Conservation (phyloP, 2,888 invertebrate species). For the Drosophila percnosoma region DNA sequence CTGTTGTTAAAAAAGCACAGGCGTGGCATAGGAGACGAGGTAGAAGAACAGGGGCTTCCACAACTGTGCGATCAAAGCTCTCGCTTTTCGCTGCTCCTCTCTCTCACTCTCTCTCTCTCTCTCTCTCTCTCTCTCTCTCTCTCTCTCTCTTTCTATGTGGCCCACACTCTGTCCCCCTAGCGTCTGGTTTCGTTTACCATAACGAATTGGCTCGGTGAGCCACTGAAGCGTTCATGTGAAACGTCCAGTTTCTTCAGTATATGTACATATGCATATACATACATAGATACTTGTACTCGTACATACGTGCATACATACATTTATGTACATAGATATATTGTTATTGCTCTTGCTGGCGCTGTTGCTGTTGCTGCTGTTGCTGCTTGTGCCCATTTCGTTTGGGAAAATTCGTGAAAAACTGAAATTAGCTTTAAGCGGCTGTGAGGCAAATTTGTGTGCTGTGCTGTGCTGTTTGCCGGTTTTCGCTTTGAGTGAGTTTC, state of each 20-base stretch:
- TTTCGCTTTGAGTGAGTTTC: constrained; percentile 50
- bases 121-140: not conserved
- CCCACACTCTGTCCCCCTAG: not conserved
- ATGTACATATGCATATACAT: constrained; percentile 21
- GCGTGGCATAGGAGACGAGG: not conserved
- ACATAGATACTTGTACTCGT: constrained; percentile 5
- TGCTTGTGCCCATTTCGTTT: constrained; percentile 70
- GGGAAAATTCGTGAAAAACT: constrained; percentile 73
- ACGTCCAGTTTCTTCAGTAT: constrained; percentile 80
- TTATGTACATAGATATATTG: constrained; percentile 17
- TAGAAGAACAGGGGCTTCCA: not conserved
- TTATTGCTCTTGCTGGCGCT: constrained; percentile 24
- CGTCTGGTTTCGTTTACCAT: constrained; percentile 53
- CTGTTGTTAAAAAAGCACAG: not conserved
- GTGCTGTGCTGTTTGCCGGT: constrained; percentile 36
- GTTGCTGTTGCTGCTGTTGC: constrained; percentile 33
- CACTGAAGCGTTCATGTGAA: constrained; percentile 83
- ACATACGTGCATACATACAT: not conserved
- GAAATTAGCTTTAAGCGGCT: constrained; percentile 68
- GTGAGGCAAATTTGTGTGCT: constrained; percentile 51
- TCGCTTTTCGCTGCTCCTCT: constrained; percentile 34
- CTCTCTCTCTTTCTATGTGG: not conserved
- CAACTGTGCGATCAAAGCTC: constrained; percentile 35
- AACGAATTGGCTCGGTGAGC: constrained; percentile 63
- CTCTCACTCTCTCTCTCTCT: not conserved